Percentiles rank a stretch among this genome's conserved stretches.
phyloP scores from a whole-genome alignment of 2,888 invertebrate genomes.

The Polylopha cassiicola region DNA sequence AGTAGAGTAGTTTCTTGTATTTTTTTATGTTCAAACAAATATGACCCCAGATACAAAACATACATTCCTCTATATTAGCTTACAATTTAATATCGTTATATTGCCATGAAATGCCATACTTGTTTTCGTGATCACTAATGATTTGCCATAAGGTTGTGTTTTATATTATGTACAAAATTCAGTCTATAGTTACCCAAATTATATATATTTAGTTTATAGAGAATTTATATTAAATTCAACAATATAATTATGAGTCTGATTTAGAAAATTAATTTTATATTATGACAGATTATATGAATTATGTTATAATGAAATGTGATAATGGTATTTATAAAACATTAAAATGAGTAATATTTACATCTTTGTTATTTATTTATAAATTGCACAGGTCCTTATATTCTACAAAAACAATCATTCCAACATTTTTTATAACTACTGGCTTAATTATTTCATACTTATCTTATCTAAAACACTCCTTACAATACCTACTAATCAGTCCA shows the following conservation, averaged over 20 bases:
- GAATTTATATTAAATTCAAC: constrained; percentile 71
- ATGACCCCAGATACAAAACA: constrained; percentile 37
- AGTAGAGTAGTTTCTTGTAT: background rate
- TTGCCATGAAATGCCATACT: constrained; percentile 60
- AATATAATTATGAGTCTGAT: constrained; percentile 58
- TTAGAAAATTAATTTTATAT: constrained; percentile 56
- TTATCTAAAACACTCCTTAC: no score
- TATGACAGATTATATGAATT: constrained; percentile 57
- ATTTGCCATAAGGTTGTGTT: constrained; percentile 73
- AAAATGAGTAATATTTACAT: constrained; percentile 22
- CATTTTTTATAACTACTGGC: no score
- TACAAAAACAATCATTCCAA: no score
- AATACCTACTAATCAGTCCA: no score
- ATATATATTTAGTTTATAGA: constrained; percentile 54
- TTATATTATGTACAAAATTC: constrained; percentile 64
- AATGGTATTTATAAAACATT: constrained; percentile 55
- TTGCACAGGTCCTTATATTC: no score
- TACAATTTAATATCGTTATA: constrained; percentile 23
- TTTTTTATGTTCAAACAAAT: constrained; percentile 11
- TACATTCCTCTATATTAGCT: constrained; percentile 52
- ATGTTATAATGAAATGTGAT: constrained; percentile 67
- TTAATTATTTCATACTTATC: no score
- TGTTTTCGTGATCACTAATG: constrained; percentile 39
- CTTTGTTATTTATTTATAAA: constrained; percentile 1
- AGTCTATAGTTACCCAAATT: constrained; percentile 65